A percentile compares a stretch with the other conserved stretches of the same genome.
Conservation (phyloP, 2,888 invertebrate species). For the Drosophila pullipes region DNA sequence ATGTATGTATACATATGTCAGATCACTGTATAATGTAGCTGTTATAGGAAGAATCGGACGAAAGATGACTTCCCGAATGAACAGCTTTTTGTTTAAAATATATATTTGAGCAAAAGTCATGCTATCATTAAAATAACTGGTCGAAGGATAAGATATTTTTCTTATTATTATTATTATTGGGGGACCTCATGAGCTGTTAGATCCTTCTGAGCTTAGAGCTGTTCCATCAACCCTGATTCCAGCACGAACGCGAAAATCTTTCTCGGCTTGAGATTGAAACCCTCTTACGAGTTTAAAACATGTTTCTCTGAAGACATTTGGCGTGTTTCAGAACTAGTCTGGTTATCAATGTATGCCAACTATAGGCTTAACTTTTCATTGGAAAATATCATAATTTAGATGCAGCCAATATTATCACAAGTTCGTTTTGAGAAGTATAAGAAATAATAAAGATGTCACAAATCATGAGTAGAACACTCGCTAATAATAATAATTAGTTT, state of each 20-base stretch:
- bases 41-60: background rate
- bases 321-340: background rate
- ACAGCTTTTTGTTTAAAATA: too few relatives aligned
- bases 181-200: too few relatives aligned
- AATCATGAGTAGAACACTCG: background rate
- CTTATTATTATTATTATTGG: too few relatives aligned
- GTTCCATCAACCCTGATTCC: background rate
- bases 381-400: background rate
- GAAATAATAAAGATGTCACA: background rate
- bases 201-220: too few relatives aligned
- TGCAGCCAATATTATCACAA: background rate
- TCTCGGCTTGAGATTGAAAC: background rate
- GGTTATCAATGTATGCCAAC: background rate
- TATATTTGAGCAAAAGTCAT: too few relatives aligned
- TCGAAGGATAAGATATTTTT: background rate
- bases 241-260: background rate
- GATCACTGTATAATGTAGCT: background rate
- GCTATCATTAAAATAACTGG: background rate
- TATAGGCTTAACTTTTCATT: background rate
- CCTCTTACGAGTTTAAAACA: background rate
- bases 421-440: background rate
- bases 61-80: too few relatives aligned
- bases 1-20: background rate
- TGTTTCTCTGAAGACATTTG: background rate
- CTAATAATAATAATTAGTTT: background rate